These are phyloP conservation scores for Sisyra terminalis DNA, from an alignment of 2,888 invertebrate species.

Conservation along the genomic window DNA sequence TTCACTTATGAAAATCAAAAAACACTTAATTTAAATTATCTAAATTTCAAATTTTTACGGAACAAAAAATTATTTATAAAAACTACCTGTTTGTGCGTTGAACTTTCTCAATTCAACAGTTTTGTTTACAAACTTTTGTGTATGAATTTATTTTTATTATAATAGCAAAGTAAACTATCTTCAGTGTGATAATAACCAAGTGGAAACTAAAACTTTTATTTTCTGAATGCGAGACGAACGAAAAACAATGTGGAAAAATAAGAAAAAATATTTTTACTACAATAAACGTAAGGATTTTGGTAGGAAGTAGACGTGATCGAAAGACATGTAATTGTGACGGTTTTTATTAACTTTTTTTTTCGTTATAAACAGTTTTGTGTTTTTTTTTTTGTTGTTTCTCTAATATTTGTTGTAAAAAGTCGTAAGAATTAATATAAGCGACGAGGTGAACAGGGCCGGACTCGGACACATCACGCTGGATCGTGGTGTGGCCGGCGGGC, in stretches of 20 bases:
- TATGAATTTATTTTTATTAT: no score
- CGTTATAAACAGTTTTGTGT: neutral
- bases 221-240: no score
- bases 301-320: neutral
- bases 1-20: no score
- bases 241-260: no score
- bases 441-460: conserved; percentile 4
- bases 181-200: no score
- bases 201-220: no score
- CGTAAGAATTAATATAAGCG: neutral
- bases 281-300: no score
- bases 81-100: conserved; percentile 25
- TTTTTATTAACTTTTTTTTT: neutral
- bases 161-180: no score
- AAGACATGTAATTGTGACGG: neutral
- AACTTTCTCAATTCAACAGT: conserved; percentile 14
- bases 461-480: conserved; percentile 23
- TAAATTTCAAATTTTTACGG: no score
- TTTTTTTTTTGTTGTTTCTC: neutral
- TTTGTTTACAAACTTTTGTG: no score
- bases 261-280: no score
- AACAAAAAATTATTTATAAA: conserved; percentile 5
- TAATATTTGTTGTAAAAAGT: neutral
- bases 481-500: conserved; percentile 29
- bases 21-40: no score